phyloP scores from a whole-genome alignment of 1,140 invertebrate genomes.

The Drosophila saltans region DNA sequence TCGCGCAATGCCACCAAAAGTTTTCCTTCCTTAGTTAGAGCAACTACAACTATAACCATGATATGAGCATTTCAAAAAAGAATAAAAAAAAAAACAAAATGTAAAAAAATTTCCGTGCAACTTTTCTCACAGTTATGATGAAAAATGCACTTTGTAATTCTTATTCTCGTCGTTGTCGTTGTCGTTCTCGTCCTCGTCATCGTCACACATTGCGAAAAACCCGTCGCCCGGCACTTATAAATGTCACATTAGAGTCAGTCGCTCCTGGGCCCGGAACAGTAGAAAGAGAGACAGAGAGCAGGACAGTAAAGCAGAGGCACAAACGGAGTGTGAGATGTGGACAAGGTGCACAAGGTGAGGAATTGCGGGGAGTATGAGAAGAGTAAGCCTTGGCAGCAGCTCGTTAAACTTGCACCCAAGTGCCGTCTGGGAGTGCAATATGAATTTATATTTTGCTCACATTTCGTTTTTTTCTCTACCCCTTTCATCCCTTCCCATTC shows the following conservation, averaged over 20 bases:
- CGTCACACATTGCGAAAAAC: slow-evolving; percentile 59
- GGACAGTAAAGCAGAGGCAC: background rate
- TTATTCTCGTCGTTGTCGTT: slow-evolving; percentile 64
- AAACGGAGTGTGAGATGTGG: background rate
- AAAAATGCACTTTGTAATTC: slow-evolving; percentile 80
- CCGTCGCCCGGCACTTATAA: slow-evolving; percentile 71
- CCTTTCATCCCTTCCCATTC: too few relatives aligned
- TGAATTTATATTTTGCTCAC: slow-evolving; percentile 59
- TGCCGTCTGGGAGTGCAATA: slow-evolving; percentile 38
- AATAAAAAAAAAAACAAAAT: too few relatives aligned
- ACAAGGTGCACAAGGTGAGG: background rate
- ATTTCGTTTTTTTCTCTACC: slow-evolving; percentile 35
- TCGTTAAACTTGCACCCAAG: slow-evolving; percentile 63
- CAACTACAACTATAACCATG: slow-evolving; percentile 24
- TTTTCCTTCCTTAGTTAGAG: slow-evolving; percentile 7
- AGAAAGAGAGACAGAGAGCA: background rate
- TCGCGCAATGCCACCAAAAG: slow-evolving; percentile 15
- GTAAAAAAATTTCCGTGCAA: slow-evolving; percentile 46
- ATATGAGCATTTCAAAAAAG: slow-evolving; percentile 48
- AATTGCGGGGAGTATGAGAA: too few relatives aligned
- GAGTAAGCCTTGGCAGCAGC: slow-evolving; percentile 39
- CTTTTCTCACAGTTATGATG: slow-evolving; percentile 55
- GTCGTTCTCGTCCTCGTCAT: slow-evolving; percentile 64
- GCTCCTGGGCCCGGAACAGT: background rate
- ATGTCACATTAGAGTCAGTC: slow-evolving; percentile 75